phyloP scores from a whole-genome alignment of 2,888 invertebrate genomes.

The Drosophila mimica region DNA sequence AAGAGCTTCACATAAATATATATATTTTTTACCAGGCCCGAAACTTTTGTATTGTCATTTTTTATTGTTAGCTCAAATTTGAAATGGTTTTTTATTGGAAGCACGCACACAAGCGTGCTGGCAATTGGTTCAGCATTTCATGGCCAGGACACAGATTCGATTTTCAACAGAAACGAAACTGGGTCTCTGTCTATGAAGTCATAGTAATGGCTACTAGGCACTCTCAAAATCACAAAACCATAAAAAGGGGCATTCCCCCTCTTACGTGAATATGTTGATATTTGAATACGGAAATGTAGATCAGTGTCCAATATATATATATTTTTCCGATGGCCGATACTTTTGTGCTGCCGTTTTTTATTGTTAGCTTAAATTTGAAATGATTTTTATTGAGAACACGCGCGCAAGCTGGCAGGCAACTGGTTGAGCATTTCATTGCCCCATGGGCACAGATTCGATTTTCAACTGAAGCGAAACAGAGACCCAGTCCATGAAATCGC shows the following conservation, averaged over 20 bases:
- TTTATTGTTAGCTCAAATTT: constrained; percentile 72
- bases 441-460: not conserved
- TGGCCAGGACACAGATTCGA: not conserved
- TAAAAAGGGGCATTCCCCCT: constrained; percentile 14
- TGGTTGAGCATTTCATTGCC: constrained; percentile 17
- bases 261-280: constrained; percentile 1
- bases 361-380: constrained; percentile 71
- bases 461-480: not conserved
- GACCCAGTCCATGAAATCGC: constrained; percentile 28
- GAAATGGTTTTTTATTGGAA: constrained; percentile 71
- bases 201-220: constrained; percentile 17
- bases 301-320: not conserved
- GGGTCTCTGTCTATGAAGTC: constrained; percentile 23
- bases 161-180: not conserved
- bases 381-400: constrained; percentile 66
- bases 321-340: constrained; percentile 32
- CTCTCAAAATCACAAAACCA: constrained; percentile 51
- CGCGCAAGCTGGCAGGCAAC: constrained; percentile 12
- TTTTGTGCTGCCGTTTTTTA: constrained; percentile 55
- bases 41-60: constrained; percentile 54
- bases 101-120: constrained; percentile 13
- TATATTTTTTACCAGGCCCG: not conserved
- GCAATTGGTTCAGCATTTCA: constrained; percentile 11
- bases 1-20: not conserved
- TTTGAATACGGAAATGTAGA: not conserved